Conservation (phyloP, 1,140 invertebrate species). For the Magallana ariakensis region DNA sequence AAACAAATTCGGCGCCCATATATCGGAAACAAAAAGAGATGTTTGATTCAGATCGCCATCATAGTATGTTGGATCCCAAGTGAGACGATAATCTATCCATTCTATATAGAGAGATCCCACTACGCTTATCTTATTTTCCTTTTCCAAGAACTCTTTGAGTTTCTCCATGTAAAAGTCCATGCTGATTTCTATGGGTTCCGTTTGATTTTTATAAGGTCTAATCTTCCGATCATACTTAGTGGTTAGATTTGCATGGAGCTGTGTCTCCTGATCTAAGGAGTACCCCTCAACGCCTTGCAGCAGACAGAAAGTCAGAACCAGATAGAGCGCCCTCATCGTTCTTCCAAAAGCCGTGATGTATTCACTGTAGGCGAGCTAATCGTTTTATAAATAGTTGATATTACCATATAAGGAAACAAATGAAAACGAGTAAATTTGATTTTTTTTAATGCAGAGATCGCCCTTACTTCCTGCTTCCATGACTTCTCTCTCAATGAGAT, state of each 20-base stretch:
- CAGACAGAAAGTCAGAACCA: neutral
- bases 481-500: no score
- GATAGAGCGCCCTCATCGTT: no score
- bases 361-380: no score
- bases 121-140: neutral
- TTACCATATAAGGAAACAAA: no score
- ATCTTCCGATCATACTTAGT: neutral
- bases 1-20: constrained; percentile 3
- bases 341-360: no score
- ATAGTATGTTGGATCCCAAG: constrained; percentile 31
- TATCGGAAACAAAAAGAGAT: constrained; percentile 17
- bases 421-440: no score
- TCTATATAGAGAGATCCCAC: neutral
- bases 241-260: neutral
- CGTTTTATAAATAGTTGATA: no score
- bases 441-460: no score
- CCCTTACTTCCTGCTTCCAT: no score
- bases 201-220: neutral
- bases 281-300: neutral
- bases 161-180: neutral
- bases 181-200: neutral
- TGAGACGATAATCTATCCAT: constrained; percentile 13
- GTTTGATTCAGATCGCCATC: constrained; percentile 3
- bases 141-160: constrained; percentile 30
- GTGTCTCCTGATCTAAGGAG: neutral